A percentile compares a stretch with the other conserved stretches of the same genome.
Conservation (phyloP, 37 sponge, comb jelly and placozoan species). For the Oopsacas minuta region DNA sequence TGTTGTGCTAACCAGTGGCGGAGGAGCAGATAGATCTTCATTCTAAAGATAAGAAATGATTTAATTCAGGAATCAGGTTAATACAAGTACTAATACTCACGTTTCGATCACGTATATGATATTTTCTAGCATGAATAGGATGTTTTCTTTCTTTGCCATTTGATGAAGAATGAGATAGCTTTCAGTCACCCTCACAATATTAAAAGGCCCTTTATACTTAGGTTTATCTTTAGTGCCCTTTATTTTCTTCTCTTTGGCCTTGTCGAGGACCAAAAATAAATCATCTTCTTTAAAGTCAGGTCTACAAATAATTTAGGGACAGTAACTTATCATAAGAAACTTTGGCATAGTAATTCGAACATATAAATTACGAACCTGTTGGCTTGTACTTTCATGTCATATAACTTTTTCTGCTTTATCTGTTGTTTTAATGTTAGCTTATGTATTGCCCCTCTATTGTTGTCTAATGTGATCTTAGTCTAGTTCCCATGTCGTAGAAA, state of each 20-base stretch:
- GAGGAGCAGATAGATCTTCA: not conserved
- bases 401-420: not conserved
- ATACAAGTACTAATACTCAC: not conserved
- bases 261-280: not conserved
- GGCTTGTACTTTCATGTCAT: not conserved
- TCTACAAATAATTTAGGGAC: not conserved
- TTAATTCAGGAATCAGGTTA: not conserved
- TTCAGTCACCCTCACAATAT: not conserved
- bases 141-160: not conserved
- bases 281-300: not conserved
- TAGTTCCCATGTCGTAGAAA: not conserved
- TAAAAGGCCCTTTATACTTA: not conserved
- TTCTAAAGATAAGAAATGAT: not conserved
- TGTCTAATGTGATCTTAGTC: not conserved
- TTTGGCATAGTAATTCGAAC: not conserved
- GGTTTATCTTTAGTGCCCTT: not conserved
- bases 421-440: not conserved
- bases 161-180: not conserved
- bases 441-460: not conserved
- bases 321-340: not conserved
- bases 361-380: not conserved
- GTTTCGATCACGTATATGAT: not conserved
- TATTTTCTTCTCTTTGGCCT: slow-evolving; percentile 16
- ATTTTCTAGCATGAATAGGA: not conserved
- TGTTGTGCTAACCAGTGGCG: not conserved